A percentile compares a stretch with the other conserved stretches of the same genome.
Evolutionary conservation across 2,888 invertebrate genomes (phyloP).

Genomic region (Patella pellucida): DNA sequence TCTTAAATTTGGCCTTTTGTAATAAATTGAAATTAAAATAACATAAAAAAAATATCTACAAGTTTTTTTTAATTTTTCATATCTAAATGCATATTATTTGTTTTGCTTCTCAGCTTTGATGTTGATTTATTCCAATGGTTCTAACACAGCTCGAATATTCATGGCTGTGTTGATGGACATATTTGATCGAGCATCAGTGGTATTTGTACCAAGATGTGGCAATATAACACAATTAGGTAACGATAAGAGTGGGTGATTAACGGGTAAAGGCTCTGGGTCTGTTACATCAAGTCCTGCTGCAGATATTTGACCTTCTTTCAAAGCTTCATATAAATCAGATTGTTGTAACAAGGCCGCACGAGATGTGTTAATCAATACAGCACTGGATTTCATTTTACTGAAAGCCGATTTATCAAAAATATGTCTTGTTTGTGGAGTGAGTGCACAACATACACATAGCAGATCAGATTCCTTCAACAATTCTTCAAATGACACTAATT

Average conservation of each 20-base stretch:
- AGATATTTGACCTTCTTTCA: constrained; percentile 79
- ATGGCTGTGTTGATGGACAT: constrained; percentile 85
- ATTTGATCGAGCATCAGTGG: constrained; percentile 79
- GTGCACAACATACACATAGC: constrained; percentile 83
- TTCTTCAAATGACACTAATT: constrained; percentile 80
- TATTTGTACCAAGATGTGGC: constrained; percentile 91
- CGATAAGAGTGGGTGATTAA: constrained; percentile 81
- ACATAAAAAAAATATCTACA: too few relatives aligned
- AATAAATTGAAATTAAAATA: too few relatives aligned
- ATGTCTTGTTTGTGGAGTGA: constrained; percentile 83
- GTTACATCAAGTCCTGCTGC: constrained; percentile 93
- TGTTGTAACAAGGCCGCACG: constrained; percentile 79
- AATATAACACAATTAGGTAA: constrained; percentile 85
- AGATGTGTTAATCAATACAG: constrained; percentile 89
- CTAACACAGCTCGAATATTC: constrained; percentile 82
- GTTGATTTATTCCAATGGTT: neutral
- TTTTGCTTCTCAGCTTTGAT: too few relatives aligned
- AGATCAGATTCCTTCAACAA: constrained; percentile 86
- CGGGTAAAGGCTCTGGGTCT: constrained; percentile 88
- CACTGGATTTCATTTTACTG: constrained; percentile 85
- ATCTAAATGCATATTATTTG: too few relatives aligned
- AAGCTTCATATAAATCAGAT: constrained; percentile 81
- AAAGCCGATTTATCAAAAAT: constrained; percentile 85
- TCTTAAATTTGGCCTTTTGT: too few relatives aligned
- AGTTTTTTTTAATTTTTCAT: too few relatives aligned